Evolutionary conservation across 2,797 vertebrate genomes (phyloP).

Genomic region (Gypaetus barbatus): DNA sequence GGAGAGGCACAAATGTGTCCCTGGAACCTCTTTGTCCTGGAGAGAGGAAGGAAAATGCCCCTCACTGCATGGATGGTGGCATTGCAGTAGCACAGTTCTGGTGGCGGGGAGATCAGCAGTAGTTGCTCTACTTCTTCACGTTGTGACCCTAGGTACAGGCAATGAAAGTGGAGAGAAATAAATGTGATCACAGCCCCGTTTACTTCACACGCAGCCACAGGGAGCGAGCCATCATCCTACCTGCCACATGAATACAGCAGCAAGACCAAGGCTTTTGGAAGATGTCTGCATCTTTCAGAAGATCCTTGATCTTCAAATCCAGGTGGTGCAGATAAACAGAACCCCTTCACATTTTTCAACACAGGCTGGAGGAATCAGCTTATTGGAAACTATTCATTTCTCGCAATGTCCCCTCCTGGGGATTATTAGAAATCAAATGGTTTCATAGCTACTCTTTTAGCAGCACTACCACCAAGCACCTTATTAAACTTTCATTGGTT

Average conservation of each 20-base stretch:
- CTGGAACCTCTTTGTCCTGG: neutral
- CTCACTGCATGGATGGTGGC: neutral
- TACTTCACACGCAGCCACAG: neutral
- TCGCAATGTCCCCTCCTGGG: neutral
- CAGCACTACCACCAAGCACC: neutral
- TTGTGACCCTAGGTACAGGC: neutral
- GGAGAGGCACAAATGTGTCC: neutral
- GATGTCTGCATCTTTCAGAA: neutral
- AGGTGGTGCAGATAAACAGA: neutral
- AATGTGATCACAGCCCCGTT: neutral
- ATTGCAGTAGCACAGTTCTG: neutral
- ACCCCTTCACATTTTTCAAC: neutral
- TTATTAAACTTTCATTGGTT: neutral
- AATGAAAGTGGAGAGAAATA: neutral
- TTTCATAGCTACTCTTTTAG: neutral
- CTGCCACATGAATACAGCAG: neutral
- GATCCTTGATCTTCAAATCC: neutral
- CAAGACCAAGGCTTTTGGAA: neutral
- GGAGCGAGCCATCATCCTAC: neutral
- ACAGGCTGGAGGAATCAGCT: neutral
- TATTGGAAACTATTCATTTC: neutral
- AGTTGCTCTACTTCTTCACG: neutral
- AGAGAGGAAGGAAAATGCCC: neutral
- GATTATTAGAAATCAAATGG: neutral
- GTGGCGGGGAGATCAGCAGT: neutral